Evolutionary conservation across 2,888 invertebrate genomes (phyloP).

Genomic region (Thera britannica): DNA sequence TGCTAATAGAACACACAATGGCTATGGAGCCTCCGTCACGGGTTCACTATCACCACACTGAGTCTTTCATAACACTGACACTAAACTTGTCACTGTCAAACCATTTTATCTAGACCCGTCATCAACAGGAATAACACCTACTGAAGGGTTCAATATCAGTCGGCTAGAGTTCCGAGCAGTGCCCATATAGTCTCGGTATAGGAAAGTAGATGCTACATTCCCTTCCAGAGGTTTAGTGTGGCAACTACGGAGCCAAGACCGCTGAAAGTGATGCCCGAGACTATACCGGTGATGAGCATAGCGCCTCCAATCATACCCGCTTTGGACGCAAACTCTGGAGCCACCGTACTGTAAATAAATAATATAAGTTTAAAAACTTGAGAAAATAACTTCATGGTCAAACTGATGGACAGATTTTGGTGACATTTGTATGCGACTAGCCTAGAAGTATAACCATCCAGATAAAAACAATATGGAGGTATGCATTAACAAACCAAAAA

Average conservation of each 20-base stretch:
- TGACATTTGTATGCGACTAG: too few relatives aligned
- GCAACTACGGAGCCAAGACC: conserved; percentile 88
- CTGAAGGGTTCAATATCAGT: conserved; percentile 27
- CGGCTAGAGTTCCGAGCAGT: conserved; percentile 45
- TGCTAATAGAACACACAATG: too few relatives aligned
- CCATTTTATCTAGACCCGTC: too few relatives aligned
- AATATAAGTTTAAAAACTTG: background rate
- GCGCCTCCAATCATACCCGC: conserved; percentile 99
- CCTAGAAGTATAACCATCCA: too few relatives aligned
- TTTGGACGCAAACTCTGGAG: conserved; percentile 91
- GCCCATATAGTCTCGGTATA: conserved; percentile 59
- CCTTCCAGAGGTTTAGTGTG: conserved; percentile 49
- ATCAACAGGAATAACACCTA: background rate
- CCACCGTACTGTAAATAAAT: conserved; percentile 87
- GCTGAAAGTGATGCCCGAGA: conserved; percentile 91
- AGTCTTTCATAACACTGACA: background rate
- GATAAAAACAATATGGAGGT: too few relatives aligned
- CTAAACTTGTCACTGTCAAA: too few relatives aligned
- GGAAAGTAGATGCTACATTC: conserved; percentile 63
- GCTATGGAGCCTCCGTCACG: background rate
- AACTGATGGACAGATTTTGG: too few relatives aligned
- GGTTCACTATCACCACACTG: conserved; percentile 31
- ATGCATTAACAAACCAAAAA: too few relatives aligned
- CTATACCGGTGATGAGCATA: conserved; percentile 94
- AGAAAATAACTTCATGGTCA: too few relatives aligned